Evolutionary conservation across 2,113 vertebrate genomes (phyloP), one percentile per base, ranked within the genome.

Genomic region (Archocentrus centrarchus): DNA sequence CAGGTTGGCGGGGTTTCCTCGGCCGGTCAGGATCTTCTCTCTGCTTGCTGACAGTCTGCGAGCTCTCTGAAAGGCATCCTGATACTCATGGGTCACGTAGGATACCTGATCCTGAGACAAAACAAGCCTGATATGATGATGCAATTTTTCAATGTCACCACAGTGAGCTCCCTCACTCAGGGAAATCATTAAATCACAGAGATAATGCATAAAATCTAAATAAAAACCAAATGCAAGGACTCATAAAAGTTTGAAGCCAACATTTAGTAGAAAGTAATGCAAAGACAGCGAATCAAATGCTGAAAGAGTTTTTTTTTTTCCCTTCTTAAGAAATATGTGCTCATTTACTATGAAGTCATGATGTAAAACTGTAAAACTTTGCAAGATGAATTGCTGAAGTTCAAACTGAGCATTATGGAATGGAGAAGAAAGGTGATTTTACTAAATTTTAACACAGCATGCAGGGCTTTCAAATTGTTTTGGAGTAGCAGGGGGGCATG

Each of bases 11-110:
- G 70, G 70, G 82, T 88, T 95, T 82, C 84, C 95, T 62, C 85
- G 92, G 77, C 94, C 92, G 2, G 61, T 82, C 58, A 97, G 92
- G 37, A 96, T 89, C 84, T 88, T 93, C 83, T 95, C 95, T 82
- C 89, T 88, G 75, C 94, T 92, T 0, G 9, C 85, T 2, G 96
- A 95, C 81, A 96, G 91, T 7, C 96, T 94, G 37, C 93, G 91
- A 57, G 96, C 91, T 84, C 96, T 95, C 89, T 96, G 95, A 79
- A 95, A 32, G 0, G 93, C 83, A 24, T 96, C 91, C 0, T 89
- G 91, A 61, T 96, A 93, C 50, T 97, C 95, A n/a, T 81, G 64
- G 35, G 88, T 93, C 81, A 97, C 89, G 76, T 89, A 87, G 50
- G 83, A 85, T 39, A 97, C 86, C 89, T 80, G 84, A 59, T 95